These are phyloP conservation scores for Taenioides sp. DNA, from an alignment of 2,797 vertebrate species.

Conservation along the genomic window DNA sequence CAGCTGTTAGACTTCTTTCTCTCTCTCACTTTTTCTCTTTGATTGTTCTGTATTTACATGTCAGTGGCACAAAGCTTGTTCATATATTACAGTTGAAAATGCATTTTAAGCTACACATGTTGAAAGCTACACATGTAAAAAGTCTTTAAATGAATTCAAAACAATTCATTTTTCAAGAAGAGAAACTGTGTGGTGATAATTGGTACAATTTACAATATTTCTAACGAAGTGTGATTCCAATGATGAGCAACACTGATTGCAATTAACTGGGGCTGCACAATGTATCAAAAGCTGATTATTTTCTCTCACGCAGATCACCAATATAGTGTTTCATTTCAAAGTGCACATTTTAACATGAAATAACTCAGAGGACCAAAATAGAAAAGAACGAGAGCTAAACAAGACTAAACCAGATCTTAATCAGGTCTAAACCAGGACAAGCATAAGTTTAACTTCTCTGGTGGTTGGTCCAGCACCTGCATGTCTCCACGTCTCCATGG, in stretches of 20 bases:
- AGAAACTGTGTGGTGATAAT: constrained; percentile 6
- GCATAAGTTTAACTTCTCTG: too few species aligned
- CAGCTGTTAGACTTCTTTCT: constrained; percentile 27
- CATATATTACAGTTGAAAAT: constrained; percentile 29
- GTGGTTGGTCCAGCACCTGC: not conserved
- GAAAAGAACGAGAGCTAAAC: not conserved
- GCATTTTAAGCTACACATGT: constrained; percentile 33
- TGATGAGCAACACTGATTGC: constrained; percentile 21
- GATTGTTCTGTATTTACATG: constrained; percentile 15
- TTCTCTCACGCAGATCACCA: not conserved
- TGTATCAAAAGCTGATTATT: not conserved
- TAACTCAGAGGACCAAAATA: not conserved
- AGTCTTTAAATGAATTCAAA: constrained; percentile 21
- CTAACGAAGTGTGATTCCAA: constrained; percentile 19
- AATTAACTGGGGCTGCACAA: constrained; percentile 14
- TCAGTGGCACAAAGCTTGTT: constrained; percentile 35
- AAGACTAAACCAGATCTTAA: not conserved
- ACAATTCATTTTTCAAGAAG: not conserved
- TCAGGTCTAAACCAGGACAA: not conserved
- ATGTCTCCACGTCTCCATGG: not conserved
- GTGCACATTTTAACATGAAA: not conserved
- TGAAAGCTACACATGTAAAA: constrained; percentile 9
- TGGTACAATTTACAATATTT: constrained; percentile 24
- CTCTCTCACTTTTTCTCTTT: constrained; percentile 14
- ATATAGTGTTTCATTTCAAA: not conserved